These are phyloP conservation scores for Blastomussa wellsi DNA, from an alignment of 92 coral and sea anemone species.

Conservation along the genomic window DNA sequence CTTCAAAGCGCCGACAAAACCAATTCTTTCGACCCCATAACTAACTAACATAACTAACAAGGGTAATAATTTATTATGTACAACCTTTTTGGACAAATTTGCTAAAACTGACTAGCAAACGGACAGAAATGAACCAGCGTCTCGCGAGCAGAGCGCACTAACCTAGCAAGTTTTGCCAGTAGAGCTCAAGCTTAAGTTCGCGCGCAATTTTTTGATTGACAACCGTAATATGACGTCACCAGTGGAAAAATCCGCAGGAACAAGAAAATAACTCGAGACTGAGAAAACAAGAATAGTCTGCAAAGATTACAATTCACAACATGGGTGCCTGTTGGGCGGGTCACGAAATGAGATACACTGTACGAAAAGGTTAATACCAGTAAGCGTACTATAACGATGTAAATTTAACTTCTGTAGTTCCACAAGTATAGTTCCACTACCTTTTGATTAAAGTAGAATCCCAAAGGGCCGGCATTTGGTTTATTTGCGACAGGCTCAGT, in stretches of 20 bases:
- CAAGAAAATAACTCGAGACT: neutral
- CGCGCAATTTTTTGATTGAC: too few relatives aligned
- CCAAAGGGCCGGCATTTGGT: slow-evolving; percentile 49
- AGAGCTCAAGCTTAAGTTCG: too few relatives aligned
- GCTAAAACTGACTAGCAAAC: too few relatives aligned
- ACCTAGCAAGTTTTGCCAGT: too few relatives aligned
- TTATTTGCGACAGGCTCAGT: slow-evolving; percentile 78
- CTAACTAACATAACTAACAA: too few relatives aligned
- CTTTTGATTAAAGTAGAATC: slow-evolving; percentile 74
- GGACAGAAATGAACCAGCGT: too few relatives aligned
- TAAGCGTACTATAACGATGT: neutral
- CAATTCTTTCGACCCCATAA: too few relatives aligned
- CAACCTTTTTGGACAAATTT: too few relatives aligned
- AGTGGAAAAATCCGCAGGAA: neutral
- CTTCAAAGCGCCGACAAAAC: too few relatives aligned
- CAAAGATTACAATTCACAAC: neutral
- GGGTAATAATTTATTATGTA: too few relatives aligned
- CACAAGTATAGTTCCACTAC: slow-evolving; percentile 16
- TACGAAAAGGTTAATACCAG: neutral
- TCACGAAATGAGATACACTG: neutral
- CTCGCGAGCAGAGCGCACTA: too few relatives aligned
- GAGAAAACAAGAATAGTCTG: neutral
- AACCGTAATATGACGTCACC: too few relatives aligned
- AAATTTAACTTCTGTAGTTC: neutral
- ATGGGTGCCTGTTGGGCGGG: neutral